phyloP scores from a whole-genome alignment of 2,113 vertebrate species.

The Oncorhynchus kisutch region DNA sequence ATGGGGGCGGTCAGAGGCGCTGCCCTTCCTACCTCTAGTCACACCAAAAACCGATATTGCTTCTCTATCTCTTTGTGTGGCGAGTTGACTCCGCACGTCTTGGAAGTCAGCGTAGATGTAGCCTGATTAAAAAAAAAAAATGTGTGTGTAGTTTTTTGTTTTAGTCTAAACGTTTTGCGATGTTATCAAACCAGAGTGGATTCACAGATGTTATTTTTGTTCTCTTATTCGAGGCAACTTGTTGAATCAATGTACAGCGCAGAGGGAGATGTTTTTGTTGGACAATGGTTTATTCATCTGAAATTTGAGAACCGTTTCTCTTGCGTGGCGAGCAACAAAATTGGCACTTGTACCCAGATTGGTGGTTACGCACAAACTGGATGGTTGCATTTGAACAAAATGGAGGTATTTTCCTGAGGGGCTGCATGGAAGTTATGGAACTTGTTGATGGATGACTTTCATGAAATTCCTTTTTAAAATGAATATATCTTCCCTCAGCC shows the following conservation, averaged over 20 bases:
- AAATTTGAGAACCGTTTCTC: constrained; percentile 12
- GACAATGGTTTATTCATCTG: constrained; percentile 7
- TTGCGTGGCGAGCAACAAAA: constrained; percentile 17
- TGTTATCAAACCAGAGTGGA: background rate
- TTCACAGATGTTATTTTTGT: background rate
- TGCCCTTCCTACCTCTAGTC: constrained; percentile 69
- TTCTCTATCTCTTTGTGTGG: constrained; percentile 51
- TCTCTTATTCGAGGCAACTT: background rate
- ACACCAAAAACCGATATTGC: constrained; percentile 57
- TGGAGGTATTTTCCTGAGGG: constrained; percentile 5
- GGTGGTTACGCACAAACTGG: constrained; percentile 23
- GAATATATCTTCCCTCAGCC: constrained; percentile 32
- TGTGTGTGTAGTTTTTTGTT: background rate
- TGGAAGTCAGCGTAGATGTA: background rate
- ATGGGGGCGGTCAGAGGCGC: constrained; percentile 63
- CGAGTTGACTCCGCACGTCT: constrained; percentile 21
- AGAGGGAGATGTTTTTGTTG: constrained; percentile 8
- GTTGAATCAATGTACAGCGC: constrained; percentile 7
- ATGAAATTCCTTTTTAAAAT: constrained; percentile 50
- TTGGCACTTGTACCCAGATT: constrained; percentile 1
- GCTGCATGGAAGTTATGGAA: constrained; percentile 56
- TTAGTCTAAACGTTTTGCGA: background rate
- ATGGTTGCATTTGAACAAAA: constrained; percentile 2
- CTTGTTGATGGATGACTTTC: constrained; percentile 34
- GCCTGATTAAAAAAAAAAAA: too few relatives aligned